Conservation (phyloP, 2,888 invertebrate species). For the Girardia tigrina region DNA sequence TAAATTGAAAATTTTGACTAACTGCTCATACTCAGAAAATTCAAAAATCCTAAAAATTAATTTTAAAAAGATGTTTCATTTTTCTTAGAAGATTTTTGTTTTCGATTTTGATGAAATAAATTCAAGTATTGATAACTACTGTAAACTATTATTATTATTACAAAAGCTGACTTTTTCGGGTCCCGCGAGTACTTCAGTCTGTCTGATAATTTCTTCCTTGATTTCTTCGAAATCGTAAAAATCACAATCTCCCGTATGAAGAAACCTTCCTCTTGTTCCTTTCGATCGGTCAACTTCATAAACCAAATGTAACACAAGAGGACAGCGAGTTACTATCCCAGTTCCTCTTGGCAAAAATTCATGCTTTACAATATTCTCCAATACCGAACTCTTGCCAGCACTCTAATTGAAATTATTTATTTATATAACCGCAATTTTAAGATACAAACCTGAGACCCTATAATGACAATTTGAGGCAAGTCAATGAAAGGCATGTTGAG, state of each 20-base stretch:
- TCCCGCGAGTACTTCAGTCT: constrained; percentile 86
- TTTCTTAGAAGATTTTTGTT: too few relatives aligned
- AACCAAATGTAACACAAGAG: constrained; percentile 78
- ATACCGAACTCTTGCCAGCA: constrained; percentile 98
- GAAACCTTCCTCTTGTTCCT: constrained; percentile 73
- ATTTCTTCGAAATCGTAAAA: constrained; percentile 81
- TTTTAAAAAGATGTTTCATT: too few relatives aligned
- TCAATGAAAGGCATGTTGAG: constrained; percentile 23
- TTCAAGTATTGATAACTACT: too few relatives aligned
- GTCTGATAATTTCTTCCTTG: constrained; percentile 74
- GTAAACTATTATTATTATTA: too few relatives aligned
- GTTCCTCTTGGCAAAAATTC: constrained; percentile 91
- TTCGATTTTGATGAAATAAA: background rate
- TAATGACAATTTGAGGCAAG: background rate
- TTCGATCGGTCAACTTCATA: constrained; percentile 64
- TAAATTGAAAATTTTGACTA: too few relatives aligned
- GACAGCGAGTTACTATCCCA: constrained; percentile 89
- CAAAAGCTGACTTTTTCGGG: constrained; percentile 67
- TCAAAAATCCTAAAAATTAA: too few relatives aligned
- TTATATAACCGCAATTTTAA: too few relatives aligned
- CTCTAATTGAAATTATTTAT: too few relatives aligned
- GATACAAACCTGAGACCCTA: background rate
- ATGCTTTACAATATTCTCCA: constrained; percentile 88
- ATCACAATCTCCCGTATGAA: constrained; percentile 74
- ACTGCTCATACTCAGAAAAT: too few relatives aligned